phyloP scores from a whole-genome alignment of 2,797 vertebrate species.

The Dryobates pubescens region DNA sequence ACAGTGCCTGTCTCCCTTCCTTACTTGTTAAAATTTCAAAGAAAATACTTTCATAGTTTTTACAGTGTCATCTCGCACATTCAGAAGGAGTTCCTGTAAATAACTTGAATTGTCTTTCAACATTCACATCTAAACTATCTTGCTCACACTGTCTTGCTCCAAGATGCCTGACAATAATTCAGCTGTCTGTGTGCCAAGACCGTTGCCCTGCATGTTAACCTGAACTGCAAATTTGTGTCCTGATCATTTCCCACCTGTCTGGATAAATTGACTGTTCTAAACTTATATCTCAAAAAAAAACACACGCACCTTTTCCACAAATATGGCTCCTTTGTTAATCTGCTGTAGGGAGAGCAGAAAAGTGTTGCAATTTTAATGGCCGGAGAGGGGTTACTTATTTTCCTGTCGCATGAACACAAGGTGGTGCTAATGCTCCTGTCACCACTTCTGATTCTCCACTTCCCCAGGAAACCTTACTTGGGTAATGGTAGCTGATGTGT shows the following conservation, averaged over 20 bases:
- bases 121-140: neutral
- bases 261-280: neutral
- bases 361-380: neutral
- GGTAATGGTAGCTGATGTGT: neutral
- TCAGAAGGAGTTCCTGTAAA: neutral
- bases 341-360: neutral
- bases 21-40: neutral
- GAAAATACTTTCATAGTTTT: neutral
- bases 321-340: neutral
- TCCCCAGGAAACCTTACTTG: neutral
- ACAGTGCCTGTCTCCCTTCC: neutral
- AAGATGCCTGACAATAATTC: neutral
- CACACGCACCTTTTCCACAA: neutral
- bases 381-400: neutral
- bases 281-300: rapidly evolving
- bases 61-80: neutral
- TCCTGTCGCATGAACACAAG: slow-evolving; percentile 49
- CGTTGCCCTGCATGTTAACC: neutral
- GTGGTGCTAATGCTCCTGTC: slow-evolving; percentile 69
- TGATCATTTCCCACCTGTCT: neutral
- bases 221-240: neutral
- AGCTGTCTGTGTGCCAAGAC: rapidly evolving
- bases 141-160: neutral
- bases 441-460: neutral
- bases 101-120: neutral